phyloP scores from a whole-genome alignment of 1,140 invertebrate genomes.

The Acromyrmex echinatior region DNA sequence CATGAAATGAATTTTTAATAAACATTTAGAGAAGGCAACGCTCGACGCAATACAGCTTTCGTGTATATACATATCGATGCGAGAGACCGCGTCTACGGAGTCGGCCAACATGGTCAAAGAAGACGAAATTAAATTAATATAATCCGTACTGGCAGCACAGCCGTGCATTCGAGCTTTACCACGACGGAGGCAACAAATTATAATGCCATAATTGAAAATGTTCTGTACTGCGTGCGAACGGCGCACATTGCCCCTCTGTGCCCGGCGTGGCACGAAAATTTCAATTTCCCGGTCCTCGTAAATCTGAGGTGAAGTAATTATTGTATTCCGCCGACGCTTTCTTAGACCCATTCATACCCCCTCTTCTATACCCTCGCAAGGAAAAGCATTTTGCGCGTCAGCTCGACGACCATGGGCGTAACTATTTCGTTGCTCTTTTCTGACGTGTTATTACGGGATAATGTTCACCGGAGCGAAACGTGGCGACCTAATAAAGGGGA shows the following conservation, averaged over 20 bases:
- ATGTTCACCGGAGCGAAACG: conserved; percentile 46
- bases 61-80: conserved; percentile 1
- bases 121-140: conserved; percentile 86
- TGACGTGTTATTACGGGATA: conserved; percentile 54
- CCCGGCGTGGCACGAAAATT: conserved; percentile 83
- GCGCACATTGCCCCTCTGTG: conserved; percentile 54
- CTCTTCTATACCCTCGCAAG: conserved; percentile 39
- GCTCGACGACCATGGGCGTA: conserved; percentile 83
- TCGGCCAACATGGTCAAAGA: conserved; percentile 79
- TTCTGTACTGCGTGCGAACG: conserved; percentile 77
- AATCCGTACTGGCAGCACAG: conserved; percentile 79
- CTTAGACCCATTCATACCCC: conserved; percentile 83
- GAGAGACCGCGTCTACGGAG: conserved; percentile 46
- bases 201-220: conserved; percentile 86
- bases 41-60: conserved; percentile 1
- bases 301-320: conserved; percentile 86
- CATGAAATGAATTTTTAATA: conserved; percentile 22
- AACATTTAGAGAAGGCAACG: neutral
- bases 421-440: conserved; percentile 73
- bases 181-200: conserved; percentile 84
- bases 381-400: conserved; percentile 82
- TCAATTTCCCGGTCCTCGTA: conserved; percentile 86
- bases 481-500: conserved; percentile 50
- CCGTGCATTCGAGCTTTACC: conserved; percentile 76
- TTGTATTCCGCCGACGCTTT: conserved; percentile 85